Evolutionary conservation across 2,113 vertebrate species (phyloP), one percentile per base, ranked within the genome.

Genomic region (Ictalurus punctatus): DNA sequence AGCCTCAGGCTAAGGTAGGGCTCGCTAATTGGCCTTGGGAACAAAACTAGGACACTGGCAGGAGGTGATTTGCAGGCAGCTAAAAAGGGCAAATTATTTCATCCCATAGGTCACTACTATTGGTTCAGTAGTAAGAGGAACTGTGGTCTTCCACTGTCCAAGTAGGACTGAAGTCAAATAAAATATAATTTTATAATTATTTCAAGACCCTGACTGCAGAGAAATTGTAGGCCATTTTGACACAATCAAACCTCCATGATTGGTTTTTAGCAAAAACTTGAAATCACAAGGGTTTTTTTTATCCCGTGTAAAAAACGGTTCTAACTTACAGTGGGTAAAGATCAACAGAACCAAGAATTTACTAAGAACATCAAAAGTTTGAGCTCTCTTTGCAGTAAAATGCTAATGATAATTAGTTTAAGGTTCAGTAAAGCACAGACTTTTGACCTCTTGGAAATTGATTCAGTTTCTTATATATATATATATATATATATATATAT

Each of bases 1-100:
- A 97, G 97, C 98, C 97, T 95, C 96, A 97, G 98, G 98, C 97
- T 95, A 98, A 98, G 98, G 97, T 97, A 97, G 97, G 96, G 96
- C 96, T 96, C 94, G 95, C 97, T 99, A 99, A 99, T 99, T 98
- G 97, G 97, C 97, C 96, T 97, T 97, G 97, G 97, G 97, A 98
- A 98, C 97, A 98, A 97, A 98, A 98, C 97, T 97, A 97, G 97
- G 97, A 97, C 97, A 96, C 96, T 97, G 97, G 97, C 97, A 97
- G 98, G 98, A 97, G 97, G 96, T 95, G 96, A 97, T 97, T 97
- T 97, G 97, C 96, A 96, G 96, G 95, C 95, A 95, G 96, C 95
- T 96, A 96, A 96, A 96, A 88, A 96, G 95, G 95, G 94, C 95
- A 97, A 97, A 97, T 97, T 96, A 96, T 97, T 95, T 95, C 95